Base-by-base conservation (phyloP, 2,888 invertebrate genomes). In the Drosophila subquinaria region DNA sequence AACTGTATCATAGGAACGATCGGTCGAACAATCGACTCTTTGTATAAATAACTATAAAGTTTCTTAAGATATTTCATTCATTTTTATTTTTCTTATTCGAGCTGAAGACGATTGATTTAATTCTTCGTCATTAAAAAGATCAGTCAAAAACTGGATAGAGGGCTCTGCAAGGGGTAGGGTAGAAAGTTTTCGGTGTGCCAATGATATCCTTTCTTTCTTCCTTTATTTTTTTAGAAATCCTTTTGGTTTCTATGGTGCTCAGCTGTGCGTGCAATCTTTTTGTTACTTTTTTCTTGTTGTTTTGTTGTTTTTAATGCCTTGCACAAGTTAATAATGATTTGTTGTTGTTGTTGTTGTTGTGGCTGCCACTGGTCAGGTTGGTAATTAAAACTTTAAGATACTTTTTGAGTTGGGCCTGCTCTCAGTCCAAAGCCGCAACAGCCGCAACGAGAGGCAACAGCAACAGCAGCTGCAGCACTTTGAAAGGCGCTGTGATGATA, bases 361-460 rank as follows among this genome's bases (percentile, higher is more conserved):
- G 66, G 69, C 50, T 67, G 76, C 65, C 68, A 66, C 48, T 82
- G 88, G 83, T 85, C 84, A 85, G 84, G 70, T 64, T 79, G 70
- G 86, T 85, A 85, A 85, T 85, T 88, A 88, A 85, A 85, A 85
- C 81, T 85, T 85, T 81, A 79, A 86, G 86, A 82, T 84, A 84
- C 85, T 84, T 88, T 84, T 88, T 81, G 86, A 86, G 86, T 51
- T 77, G 75, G 75, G 71, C 59, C 62, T 40, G 38, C 53, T 48
- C 48, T 51, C 23, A 53, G 59, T 36, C 69, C 60, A 52, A 62
- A 73, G 61, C 76, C 71, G 23, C 63, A 42, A 48, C 65, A 11
- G 57, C 33, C 30, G 48, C 60, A 20, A 48, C 53, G 52, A 61
- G 60, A 61, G 50, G 36, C 42, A 61, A 56, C 47, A 59, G 66